phyloP scores from a whole-genome alignment of 2,888 invertebrate species.

The Scaptodrosophila latifasciaeformis region DNA sequence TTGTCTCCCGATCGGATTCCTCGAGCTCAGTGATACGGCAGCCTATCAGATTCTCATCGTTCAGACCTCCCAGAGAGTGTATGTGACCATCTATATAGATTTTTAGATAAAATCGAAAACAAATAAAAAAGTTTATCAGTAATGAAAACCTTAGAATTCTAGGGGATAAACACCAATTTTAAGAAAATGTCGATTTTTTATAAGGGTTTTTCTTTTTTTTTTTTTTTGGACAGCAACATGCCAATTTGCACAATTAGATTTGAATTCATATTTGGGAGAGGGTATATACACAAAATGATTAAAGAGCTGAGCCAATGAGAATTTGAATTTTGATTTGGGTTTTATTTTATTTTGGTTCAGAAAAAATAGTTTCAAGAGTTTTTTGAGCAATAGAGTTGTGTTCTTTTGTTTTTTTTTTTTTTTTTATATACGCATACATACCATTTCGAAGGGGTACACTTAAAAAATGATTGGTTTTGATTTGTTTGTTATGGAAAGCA shows the following conservation, averaged over 20 bases:
- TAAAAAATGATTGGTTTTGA: conserved; percentile 49
- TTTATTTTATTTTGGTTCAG: conserved; percentile 5
- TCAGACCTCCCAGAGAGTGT: conserved; percentile 87
- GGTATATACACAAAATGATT: conserved; percentile 47
- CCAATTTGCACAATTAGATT: conserved; percentile 62
- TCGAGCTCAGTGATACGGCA: conserved; percentile 94
- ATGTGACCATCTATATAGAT: conserved; percentile 83
- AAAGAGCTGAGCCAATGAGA: conserved; percentile 5
- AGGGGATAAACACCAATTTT: conserved; percentile 7
- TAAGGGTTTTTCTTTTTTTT: conserved; percentile 19
- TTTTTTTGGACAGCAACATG: conserved; percentile 51
- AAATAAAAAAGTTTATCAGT: too few relatives aligned
- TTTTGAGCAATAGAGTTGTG: conserved; percentile 31
- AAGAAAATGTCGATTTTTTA: conserved; percentile 4
- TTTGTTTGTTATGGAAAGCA: conserved; percentile 33
- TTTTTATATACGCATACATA: too few relatives aligned
- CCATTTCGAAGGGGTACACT: conserved; percentile 66
- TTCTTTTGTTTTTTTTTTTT: too few relatives aligned
- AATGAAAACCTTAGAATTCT: neutral
- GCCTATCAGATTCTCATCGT: conserved; percentile 87
- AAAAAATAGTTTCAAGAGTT: conserved; percentile 3
- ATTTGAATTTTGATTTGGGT: conserved; percentile 7
- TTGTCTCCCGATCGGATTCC: conserved; percentile 95
- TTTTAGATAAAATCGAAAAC: too few relatives aligned
- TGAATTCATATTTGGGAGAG: conserved; percentile 31